A percentile compares a stretch with the other conserved stretches of the same genome.
These are phyloP conservation scores for Ceyx erithaca DNA, from an alignment of 2,797 vertebrate species.

Conservation along the genomic window DNA sequence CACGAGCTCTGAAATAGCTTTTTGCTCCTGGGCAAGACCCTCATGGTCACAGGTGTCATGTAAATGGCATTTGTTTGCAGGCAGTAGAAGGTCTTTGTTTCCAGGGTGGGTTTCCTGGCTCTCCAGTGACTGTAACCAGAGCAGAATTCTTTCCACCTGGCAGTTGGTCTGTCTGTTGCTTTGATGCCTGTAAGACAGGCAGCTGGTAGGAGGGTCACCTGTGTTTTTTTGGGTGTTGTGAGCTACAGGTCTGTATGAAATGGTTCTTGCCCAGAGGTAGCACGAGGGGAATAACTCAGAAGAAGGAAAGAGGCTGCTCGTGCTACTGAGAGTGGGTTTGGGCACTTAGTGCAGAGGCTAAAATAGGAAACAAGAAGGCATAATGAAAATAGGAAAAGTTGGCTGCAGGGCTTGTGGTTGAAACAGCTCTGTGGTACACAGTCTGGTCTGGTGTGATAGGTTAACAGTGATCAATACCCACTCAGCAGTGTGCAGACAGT, in stretches of 20 bases:
- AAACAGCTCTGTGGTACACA: slow-evolving; percentile 1
- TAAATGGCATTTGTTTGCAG: not conserved
- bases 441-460: not conserved
- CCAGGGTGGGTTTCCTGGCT: not conserved
- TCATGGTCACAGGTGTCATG: not conserved
- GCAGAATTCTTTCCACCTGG: not conserved
- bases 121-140: not conserved
- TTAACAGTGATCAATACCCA: slow-evolving; percentile 18
- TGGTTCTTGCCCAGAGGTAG: not conserved
- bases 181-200: not conserved
- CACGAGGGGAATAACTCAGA: not conserved
- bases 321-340: not conserved
- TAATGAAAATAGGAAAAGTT: slow-evolving; percentile 15
- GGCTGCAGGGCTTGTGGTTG: not conserved
- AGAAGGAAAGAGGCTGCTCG: not conserved
- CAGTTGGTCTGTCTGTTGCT: not conserved
- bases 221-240: not conserved
- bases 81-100: not conserved
- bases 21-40: not conserved
- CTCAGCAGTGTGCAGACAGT: slow-evolving; percentile 65
- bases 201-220: not conserved
- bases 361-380: slow-evolving; percentile 19
- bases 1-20: not conserved
- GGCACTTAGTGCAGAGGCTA: slow-evolving; percentile 12
- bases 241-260: not conserved